phyloP scores from a whole-genome alignment of 2,797 vertebrate species.

The Natrix natrix region DNA sequence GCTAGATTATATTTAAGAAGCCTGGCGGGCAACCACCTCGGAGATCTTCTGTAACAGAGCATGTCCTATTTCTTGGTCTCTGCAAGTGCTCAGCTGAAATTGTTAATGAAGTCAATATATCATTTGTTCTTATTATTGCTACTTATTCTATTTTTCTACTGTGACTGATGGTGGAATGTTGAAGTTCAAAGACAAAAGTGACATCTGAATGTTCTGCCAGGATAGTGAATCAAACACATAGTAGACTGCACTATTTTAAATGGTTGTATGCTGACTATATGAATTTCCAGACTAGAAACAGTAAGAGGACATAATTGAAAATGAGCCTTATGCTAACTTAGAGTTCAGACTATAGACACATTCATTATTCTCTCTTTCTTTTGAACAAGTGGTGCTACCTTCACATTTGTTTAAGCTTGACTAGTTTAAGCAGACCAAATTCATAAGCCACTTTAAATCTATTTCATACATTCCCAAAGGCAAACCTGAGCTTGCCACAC shows the following conservation, averaged over 20 bases:
- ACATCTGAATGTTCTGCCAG: neutral
- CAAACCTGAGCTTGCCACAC: neutral
- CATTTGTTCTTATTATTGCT: neutral
- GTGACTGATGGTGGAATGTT: neutral
- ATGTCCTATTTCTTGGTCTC: neutral
- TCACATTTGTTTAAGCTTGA: neutral
- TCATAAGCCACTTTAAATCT: neutral
- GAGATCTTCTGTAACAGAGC: neutral
- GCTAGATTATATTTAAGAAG: neutral
- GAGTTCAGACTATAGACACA: neutral
- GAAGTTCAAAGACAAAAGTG: neutral
- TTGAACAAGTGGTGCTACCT: neutral
- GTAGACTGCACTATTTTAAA: neutral
- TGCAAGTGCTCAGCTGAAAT: neutral
- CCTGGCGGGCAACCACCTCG: neutral
- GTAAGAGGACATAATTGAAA: neutral
- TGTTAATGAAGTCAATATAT: neutral
- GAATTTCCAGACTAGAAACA: neutral
- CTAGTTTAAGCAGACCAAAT: neutral
- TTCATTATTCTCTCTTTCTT: neutral
- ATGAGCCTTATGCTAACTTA: neutral
- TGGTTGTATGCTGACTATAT: neutral
- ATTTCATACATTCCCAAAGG: neutral
- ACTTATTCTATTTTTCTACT: neutral
- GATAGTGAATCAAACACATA: neutral